Evolutionary conservation across 2,888 invertebrate genomes (phyloP).

Genomic region (Volucella inflata): DNA sequence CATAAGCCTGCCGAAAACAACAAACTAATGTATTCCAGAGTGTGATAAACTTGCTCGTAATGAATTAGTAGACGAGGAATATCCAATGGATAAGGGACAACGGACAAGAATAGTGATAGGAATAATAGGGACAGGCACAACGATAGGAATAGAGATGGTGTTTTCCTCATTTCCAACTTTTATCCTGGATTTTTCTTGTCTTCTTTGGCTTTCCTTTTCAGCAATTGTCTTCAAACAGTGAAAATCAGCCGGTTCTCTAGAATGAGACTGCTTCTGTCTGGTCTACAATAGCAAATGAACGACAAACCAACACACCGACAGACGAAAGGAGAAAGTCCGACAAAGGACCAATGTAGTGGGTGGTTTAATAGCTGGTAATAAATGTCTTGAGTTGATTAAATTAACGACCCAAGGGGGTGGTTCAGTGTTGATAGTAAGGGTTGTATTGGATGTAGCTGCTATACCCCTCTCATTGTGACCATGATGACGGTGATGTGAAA

Average conservation of each 20-base stretch:
- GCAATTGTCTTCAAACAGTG: conserved; percentile 49
- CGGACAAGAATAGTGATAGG: too few species aligned
- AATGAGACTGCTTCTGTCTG: background rate
- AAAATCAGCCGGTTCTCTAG: conserved; percentile 23
- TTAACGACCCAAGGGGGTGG: conserved; percentile 77
- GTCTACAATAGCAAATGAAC: too few species aligned
- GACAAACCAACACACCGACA: conserved; percentile 1
- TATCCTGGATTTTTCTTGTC: background rate
- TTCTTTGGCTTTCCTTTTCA: background rate
- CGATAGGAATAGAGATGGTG: background rate
- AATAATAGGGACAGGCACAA: too few species aligned
- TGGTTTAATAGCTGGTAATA: conserved; percentile 79
- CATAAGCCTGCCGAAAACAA: conserved; percentile 71
- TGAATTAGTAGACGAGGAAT: conserved; percentile 75
- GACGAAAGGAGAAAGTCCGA: conserved; percentile 26
- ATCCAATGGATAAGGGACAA: conserved; percentile 39
- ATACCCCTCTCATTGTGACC: conserved; percentile 48
- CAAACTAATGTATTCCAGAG: conserved; percentile 75
- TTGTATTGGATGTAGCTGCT: conserved; percentile 51
- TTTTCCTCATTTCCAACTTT: conserved; percentile 63
- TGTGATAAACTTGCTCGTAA: conserved; percentile 75
- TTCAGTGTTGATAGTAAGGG: conserved; percentile 45
- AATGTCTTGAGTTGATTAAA: conserved; percentile 78
- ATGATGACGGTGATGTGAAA: conserved; percentile 36
- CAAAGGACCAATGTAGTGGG: conserved; percentile 77